These are phyloP conservation scores for Mamestra configurata DNA, from an alignment of 1,140 invertebrate species.

Conservation along the genomic window DNA sequence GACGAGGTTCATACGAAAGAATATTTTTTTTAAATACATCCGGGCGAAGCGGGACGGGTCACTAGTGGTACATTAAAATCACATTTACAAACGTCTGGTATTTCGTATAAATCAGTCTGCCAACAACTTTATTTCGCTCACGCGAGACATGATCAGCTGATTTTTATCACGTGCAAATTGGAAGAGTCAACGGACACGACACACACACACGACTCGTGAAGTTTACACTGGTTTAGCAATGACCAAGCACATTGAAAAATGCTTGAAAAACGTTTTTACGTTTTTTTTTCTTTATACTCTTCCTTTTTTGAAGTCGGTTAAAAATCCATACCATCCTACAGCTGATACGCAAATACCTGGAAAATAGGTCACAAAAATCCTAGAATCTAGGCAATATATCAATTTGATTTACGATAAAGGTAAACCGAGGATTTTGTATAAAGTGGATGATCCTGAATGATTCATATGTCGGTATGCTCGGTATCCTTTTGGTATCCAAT, in stretches of 20 bases:
- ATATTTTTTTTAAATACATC: too few relatives aligned
- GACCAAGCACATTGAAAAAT: too few relatives aligned
- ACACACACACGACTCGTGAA: not conserved
- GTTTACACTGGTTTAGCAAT: not conserved
- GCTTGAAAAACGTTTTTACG: too few relatives aligned
- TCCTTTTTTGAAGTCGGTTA: too few relatives aligned
- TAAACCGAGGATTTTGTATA: not conserved
- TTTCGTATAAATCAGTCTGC: not conserved
- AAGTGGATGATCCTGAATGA: too few relatives aligned
- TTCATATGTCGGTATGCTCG: too few relatives aligned
- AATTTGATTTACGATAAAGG: constrained; percentile 14
- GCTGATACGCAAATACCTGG: not conserved
- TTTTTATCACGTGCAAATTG: constrained; percentile 24
- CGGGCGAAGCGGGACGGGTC: too few relatives aligned
- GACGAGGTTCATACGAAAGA: too few relatives aligned
- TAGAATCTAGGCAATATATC: not conserved
- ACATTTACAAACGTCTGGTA: not conserved
- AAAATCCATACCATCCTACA: too few relatives aligned
- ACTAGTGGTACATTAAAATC: too few relatives aligned
- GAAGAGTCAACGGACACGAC: not conserved
- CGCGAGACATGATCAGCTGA: constrained; percentile 5
- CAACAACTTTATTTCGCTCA: not conserved
- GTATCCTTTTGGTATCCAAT: too few relatives aligned
- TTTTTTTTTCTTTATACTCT: too few relatives aligned
- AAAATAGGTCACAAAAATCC: not conserved